Conservation (phyloP, 1,140 invertebrate genomes). For the Hermetia illucens region DNA sequence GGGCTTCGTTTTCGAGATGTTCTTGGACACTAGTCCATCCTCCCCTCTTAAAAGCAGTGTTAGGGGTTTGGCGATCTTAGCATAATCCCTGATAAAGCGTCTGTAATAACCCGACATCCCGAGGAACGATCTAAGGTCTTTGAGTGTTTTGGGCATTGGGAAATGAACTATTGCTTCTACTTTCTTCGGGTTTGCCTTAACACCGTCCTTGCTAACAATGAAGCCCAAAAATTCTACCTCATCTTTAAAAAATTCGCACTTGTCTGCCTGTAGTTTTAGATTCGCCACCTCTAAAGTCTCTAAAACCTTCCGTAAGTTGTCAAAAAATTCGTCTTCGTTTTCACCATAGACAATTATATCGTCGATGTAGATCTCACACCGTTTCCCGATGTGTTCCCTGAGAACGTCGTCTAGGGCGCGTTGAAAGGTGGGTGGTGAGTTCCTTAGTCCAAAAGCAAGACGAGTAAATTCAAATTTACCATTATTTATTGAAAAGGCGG, state of each 20-base stretch:
- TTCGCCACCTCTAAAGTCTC: constrained; percentile 12
- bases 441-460: constrained; percentile 23
- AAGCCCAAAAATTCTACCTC: constrained; percentile 14
- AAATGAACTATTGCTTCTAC: constrained; percentile 13
- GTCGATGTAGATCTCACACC: constrained; percentile 13
- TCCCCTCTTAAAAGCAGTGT: constrained; percentile 9
- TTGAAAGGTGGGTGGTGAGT: constrained; percentile 16
- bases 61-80: constrained; percentile 14
- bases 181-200: constrained; percentile 15
- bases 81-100: constrained; percentile 13
- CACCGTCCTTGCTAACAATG: constrained; percentile 12
- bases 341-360: constrained; percentile 13
- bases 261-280: constrained; percentile 11
- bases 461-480: constrained; percentile 25
- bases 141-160: constrained; percentile 9
- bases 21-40: constrained; percentile 2
- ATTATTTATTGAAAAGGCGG: constrained; percentile 11
- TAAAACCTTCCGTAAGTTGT: constrained; percentile 21
- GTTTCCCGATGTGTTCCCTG: constrained; percentile 8
- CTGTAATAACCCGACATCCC: constrained; percentile 14
- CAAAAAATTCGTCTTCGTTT: constrained; percentile 14
- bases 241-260: constrained; percentile 11
- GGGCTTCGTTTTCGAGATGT: not conserved
- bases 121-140: constrained; percentile 12
- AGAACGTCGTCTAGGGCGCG: constrained; percentile 15